Evolutionary conservation across 2,888 invertebrate species (phyloP).

Genomic region (Clepsis dumicolana): DNA sequence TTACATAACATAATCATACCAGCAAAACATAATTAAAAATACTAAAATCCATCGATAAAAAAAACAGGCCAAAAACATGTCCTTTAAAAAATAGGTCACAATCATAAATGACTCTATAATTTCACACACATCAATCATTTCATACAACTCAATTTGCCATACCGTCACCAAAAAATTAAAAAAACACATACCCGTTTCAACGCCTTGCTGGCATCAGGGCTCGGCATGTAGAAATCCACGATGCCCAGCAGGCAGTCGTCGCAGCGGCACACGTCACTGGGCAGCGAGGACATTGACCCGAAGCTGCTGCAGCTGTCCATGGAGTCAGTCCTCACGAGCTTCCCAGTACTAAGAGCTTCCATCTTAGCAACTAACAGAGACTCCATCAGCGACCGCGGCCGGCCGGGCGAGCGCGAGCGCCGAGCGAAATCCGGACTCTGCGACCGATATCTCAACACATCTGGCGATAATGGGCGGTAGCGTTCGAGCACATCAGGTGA

Average conservation of each 20-base stretch:
- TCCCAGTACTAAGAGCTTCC: constrained; percentile 88
- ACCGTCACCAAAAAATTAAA: constrained; percentile 5
- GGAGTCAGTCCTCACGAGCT: constrained; percentile 90
- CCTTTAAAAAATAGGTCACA: neutral
- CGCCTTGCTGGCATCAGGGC: constrained; percentile 81
- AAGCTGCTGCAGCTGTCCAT: constrained; percentile 91
- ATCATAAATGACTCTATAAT: neutral
- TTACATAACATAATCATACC: no score
- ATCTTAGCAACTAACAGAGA: constrained; percentile 93
- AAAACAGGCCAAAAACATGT: no score
- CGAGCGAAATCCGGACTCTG: constrained; percentile 80
- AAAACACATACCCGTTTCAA: constrained; percentile 87
- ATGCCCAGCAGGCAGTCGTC: constrained; percentile 94
- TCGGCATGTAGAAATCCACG: constrained; percentile 89
- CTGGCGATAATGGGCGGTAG: constrained; percentile 76
- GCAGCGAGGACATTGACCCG: constrained; percentile 88
- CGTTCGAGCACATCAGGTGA: constrained; percentile 78
- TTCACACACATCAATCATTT: constrained; percentile 16
- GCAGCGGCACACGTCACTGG: constrained; percentile 92
- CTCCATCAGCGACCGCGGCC: constrained; percentile 93
- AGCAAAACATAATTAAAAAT: no score
- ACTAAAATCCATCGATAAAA: no score
- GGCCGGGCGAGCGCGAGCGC: constrained; percentile 82
- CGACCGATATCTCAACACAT: constrained; percentile 66
- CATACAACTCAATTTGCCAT: constrained; percentile 15